Base-by-base conservation (phyloP, 2,113 vertebrate species). In the Zingel zingel region DNA sequence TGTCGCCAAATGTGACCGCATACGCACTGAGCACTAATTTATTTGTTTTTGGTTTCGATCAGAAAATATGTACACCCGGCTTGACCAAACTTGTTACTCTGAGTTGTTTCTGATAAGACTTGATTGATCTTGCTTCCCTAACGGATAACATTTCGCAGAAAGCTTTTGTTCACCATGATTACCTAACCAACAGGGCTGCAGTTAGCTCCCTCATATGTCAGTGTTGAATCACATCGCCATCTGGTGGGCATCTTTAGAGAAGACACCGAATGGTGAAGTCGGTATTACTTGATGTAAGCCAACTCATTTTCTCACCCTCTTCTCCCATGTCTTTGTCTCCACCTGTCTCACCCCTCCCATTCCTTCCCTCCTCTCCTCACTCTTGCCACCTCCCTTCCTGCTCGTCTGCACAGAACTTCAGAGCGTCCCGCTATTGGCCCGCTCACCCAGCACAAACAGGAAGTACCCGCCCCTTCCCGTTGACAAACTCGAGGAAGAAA, bases 401-500 rank as follows among this genome's bases (percentile, higher is more conserved):
- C 66, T 47, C 5, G 16, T 50, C 43, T 53, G 57, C 47, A 5
- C 95, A 99, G 98, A 99, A 91, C 96, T 98, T 6, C 98, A 99
- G 94, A 98, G 96, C 16, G 97, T 99, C 92, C 98, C 98, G 0
- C 95, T 99, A 93, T 96, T 99, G 73, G 98, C 98, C 77, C 96
- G 98, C 25, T 98, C 97, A 3, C 98, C 98, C 89, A 99, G 98
- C 95, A 99, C 98, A 93, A 99, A 99, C 95, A 96, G 98, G 86
- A 99, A 99, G 91, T 99, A 99, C 86, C 98, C 98, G 0, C 98
- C 98, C 0, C 95, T 99, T 94, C 96, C 96, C 5, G 96, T 99
- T 2, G 98, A 99, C 87, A 99, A 98, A 89, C 96, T 99, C 54
- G 98, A 99, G 91, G 98, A 99, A 93, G 98, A 99, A 94, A 99